phyloP scores from a whole-genome alignment of 2,888 invertebrate genomes.

The Lithophane leautieri region DNA sequence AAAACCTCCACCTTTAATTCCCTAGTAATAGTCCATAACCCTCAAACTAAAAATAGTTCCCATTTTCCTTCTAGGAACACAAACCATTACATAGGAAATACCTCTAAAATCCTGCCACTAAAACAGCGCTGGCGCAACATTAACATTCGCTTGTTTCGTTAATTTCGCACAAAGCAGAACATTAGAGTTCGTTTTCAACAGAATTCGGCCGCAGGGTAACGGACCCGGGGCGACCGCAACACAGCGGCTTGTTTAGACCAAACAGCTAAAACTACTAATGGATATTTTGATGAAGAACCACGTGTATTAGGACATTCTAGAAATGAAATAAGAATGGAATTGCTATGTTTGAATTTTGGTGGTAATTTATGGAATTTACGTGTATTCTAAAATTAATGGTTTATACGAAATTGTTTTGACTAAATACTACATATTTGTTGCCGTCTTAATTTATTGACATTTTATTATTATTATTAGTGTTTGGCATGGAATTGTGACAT shows the following conservation, averaged over 20 bases:
- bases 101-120: slow-evolving; percentile 64
- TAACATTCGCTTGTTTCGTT: slow-evolving; percentile 78
- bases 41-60: slow-evolving; percentile 59
- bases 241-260: slow-evolving; percentile 74
- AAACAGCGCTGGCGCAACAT: slow-evolving; percentile 61
- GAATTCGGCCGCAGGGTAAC: slow-evolving; percentile 82
- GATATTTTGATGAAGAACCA: slow-evolving; percentile 72
- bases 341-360: slow-evolving; percentile 10
- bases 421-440: too few relatives aligned
- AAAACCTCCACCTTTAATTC: slow-evolving; percentile 10
- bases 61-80: slow-evolving; percentile 27
- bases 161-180: slow-evolving; percentile 78
- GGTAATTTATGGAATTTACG: background rate
- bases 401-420: too few relatives aligned
- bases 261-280: slow-evolving; percentile 75
- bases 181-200: slow-evolving; percentile 76
- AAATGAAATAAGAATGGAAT: slow-evolving; percentile 31
- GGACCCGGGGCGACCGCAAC: slow-evolving; percentile 80
- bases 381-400: background rate
- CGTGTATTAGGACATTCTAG: slow-evolving; percentile 54
- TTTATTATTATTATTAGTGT: too few relatives aligned
- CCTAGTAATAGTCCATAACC: slow-evolving; percentile 40
- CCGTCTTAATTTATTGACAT: too few relatives aligned
- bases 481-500: too few relatives aligned
- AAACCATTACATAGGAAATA: slow-evolving; percentile 61